Conservation (phyloP, 2,888 invertebrate species). For the Seladonia tumulorum region DNA sequence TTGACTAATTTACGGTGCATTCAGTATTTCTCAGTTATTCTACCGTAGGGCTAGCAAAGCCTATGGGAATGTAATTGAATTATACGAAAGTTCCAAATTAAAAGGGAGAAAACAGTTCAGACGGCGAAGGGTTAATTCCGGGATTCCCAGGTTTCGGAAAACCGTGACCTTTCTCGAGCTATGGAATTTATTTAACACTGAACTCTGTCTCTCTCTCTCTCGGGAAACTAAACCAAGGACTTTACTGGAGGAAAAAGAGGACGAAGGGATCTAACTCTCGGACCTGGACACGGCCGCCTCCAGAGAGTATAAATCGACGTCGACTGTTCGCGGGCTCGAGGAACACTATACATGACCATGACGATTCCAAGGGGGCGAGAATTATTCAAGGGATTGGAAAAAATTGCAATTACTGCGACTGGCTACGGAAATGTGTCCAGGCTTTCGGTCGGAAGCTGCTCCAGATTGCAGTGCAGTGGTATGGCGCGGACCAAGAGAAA, state of each 20-base stretch:
- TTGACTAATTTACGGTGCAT: no score
- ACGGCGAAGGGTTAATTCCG: not conserved
- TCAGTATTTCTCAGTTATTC: no score
- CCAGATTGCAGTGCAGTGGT: not conserved
- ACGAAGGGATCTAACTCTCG: not conserved
- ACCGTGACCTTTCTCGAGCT: not conserved
- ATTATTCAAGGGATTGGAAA: not conserved
- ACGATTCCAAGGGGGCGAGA: not conserved
- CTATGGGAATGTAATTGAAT: no score
- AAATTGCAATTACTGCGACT: not conserved
- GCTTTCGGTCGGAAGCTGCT: not conserved
- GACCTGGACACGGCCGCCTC: not conserved
- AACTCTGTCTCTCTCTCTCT: not conserved
- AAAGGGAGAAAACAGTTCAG: not conserved
- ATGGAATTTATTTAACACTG: not conserved
- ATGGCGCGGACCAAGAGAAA: not conserved
- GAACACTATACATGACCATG: not conserved
- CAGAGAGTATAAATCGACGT: not conserved
- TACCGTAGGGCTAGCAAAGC: no score
- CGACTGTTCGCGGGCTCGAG: not conserved
- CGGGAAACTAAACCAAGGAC: not conserved
- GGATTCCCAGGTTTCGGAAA: not conserved
- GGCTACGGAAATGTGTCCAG: not conserved
- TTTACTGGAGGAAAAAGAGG: not conserved
- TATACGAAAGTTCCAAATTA: no score